phyloP scores from a whole-genome alignment of 2,888 invertebrate genomes.

The Busseola fusca region DNA sequence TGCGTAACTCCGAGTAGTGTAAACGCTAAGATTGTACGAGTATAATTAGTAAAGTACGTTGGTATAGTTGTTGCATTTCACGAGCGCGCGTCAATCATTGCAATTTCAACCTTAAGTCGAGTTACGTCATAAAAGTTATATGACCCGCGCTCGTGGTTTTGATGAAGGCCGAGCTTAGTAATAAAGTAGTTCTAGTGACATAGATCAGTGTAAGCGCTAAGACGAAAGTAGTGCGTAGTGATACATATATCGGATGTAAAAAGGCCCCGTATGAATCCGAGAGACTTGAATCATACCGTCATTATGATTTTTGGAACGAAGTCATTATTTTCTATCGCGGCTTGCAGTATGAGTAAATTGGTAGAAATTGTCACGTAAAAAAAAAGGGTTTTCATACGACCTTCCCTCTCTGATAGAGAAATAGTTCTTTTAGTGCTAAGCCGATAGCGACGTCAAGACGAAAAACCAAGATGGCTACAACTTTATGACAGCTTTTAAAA shows the following conservation, averaged over 20 bases:
- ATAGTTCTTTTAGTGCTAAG: neutral
- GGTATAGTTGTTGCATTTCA: slow-evolving; percentile 4
- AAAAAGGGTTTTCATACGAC: neutral
- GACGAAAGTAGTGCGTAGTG: slow-evolving; percentile 17
- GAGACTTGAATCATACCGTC: neutral
- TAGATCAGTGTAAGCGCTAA: slow-evolving; percentile 5
- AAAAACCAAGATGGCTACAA: neutral
- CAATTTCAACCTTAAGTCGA: slow-evolving; percentile 8
- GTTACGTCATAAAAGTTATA: neutral
- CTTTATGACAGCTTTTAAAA: neutral
- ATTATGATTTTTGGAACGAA: neutral
- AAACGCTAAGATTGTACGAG: neutral
- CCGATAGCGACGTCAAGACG: neutral
- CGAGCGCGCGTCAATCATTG: neutral
- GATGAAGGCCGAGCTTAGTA: slow-evolving; percentile 9
- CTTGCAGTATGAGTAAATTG: neutral
- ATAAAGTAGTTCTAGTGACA: neutral
- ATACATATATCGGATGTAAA: slow-evolving; percentile 15
- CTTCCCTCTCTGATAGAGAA: neutral
- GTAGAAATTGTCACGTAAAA: neutral
- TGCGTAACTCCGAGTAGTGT: neutral
- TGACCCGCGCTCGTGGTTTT: neutral
- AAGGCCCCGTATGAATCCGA: slow-evolving; percentile 1
- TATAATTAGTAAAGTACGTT: slow-evolving; percentile 11
- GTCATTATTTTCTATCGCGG: neutral